Base-by-base conservation (phyloP, 2,797 vertebrate genomes). In the Smutsia temminckii region DNA sequence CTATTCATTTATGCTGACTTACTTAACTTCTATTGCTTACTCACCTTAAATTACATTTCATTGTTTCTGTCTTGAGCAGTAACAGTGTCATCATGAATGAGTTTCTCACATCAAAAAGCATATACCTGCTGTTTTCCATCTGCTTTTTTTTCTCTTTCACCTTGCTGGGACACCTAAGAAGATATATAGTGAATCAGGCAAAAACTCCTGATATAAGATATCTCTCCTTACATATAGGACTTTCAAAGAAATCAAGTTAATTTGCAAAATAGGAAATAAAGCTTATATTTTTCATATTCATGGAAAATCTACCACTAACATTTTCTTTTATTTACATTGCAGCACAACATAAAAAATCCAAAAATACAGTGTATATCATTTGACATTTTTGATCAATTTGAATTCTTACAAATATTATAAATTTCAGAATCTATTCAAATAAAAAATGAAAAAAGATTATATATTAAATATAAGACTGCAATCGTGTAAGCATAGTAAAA, bases 61-160 rank as follows among this genome's bases (percentile, higher is more conserved):
- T 97, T 97, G 95, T 97, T 97, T 98, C 89, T 89, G 69, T 94
- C 57, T 87, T 97, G 85, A 96, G 85, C 46, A 64, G 71, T 97
- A 93, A 92, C 87, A 97, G 96, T 97, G 96, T 98, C 93, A 97
- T 93, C 93, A 93, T 53, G 92, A 95, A 97, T 90, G 86, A 93
- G n/a, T 75, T 96, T 96, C 95, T 90, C 12, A 1, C 34, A 92
- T 95, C 81, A 81, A 78, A 71, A 90, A 49, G 25, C 34, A 8
- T 88, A n/a, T 92, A 87, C 94, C 95, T 96, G 94, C 97, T 96
- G 95, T 93, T 96, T 96, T 93, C 94, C 90, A 97, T 96, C 89
- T 96, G 77, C 51, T 95, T 92, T 91, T 61, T 59, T 57, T 93
- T 85, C 20, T 85, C 84, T 92, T 93, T 95, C 89, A 85, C 94